These are phyloP conservation scores for Drosophila prostipennis DNA, from an alignment of 2,888 invertebrate genomes.

Conservation along the genomic window DNA sequence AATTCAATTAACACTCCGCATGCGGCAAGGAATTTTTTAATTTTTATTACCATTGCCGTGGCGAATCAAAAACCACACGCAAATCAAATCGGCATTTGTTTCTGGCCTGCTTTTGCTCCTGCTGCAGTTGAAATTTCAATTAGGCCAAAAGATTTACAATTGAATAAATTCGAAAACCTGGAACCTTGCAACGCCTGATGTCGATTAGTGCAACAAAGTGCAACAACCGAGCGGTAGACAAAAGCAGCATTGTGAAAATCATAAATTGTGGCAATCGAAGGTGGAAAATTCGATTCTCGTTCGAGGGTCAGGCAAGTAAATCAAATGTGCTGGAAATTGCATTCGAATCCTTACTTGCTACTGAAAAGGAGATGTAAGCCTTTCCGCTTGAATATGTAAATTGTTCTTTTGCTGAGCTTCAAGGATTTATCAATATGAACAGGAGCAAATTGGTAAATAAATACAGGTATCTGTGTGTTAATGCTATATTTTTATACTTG, in stretches of 20 bases:
- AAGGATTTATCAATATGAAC: constrained; percentile 5
- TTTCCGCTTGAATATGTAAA: constrained; percentile 16
- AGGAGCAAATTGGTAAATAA: constrained; percentile 6
- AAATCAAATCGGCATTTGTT: constrained; percentile 18
- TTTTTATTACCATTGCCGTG: constrained; percentile 11
- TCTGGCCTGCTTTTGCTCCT: constrained; percentile 2
- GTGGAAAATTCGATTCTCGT: constrained; percentile 24
- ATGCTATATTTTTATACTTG: no score
- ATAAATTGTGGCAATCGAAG: constrained; percentile 18
- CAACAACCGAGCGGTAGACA: constrained; percentile 31
- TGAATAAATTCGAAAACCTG: constrained; percentile 30
- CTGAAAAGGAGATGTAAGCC: constrained; percentile 5
- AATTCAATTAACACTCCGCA: constrained; percentile 74
- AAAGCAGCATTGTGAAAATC: constrained; percentile 16
- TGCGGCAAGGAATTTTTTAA: constrained; percentile 21
- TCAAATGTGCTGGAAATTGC: constrained; percentile 29
- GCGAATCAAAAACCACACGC: constrained; percentile 18
- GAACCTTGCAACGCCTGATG: constrained; percentile 7
- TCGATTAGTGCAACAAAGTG: constrained; percentile 43
- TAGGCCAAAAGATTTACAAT: constrained; percentile 34
- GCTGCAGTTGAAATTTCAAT: constrained; percentile 43
- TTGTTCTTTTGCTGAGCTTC: constrained; percentile 15
- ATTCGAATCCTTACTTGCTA: constrained; percentile 18
- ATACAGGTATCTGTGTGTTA: neutral
- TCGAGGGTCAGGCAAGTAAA: constrained; percentile 2